Conservation (phyloP, 1,140 invertebrate species). For the Penaeus indicus region DNA sequence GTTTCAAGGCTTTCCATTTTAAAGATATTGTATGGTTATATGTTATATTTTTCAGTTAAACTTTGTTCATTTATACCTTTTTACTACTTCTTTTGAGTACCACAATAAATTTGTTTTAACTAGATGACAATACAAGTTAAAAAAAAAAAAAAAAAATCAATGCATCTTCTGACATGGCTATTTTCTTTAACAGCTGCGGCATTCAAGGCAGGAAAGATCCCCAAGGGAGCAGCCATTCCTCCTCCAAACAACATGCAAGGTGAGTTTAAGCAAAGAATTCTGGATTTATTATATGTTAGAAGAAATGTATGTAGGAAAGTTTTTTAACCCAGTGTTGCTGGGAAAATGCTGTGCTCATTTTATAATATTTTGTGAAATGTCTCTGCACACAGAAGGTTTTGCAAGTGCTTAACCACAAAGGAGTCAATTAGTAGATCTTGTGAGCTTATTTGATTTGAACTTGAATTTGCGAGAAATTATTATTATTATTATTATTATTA, state of each 20-base stretch:
- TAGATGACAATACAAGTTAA: background rate
- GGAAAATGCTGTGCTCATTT: background rate
- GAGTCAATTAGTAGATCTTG: no score
- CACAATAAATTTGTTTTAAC: background rate
- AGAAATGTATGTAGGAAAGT: background rate
- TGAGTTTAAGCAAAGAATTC: constrained; percentile 62
- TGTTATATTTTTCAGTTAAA: constrained; percentile 17
- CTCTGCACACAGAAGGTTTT: no score
- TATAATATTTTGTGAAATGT: background rate
- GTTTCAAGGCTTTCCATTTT: background rate
- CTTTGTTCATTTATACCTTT: background rate
- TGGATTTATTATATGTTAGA: background rate
- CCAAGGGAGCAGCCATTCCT: constrained; percentile 79
- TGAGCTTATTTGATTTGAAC: no score
- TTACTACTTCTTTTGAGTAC: no score
- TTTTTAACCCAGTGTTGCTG: background rate
- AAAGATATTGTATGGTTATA: constrained; percentile 69
- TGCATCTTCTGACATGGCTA: constrained; percentile 54
- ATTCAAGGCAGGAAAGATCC: constrained; percentile 96
- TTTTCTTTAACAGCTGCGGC: constrained; percentile 78
- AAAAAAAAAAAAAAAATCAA: background rate
- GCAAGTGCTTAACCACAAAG: no score
- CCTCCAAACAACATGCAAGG: constrained; percentile 75
- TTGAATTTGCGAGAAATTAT: no score
- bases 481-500: no score